phyloP scores from a whole-genome alignment of 2,797 vertebrate species.

The Avahi laniger region DNA sequence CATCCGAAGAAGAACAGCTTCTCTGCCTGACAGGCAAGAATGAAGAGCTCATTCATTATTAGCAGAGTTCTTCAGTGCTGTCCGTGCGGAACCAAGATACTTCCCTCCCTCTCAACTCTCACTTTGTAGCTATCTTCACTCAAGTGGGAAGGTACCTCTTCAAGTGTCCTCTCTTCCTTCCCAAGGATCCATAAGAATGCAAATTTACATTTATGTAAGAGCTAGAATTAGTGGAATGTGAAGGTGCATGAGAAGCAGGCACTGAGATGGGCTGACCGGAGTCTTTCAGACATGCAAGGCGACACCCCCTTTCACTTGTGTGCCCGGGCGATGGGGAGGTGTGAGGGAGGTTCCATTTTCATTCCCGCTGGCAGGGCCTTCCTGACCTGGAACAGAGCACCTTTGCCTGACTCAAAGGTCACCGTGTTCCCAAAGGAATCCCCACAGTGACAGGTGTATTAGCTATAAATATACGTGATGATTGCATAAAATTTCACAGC shows the following conservation, averaged over 20 bases:
- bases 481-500: slow-evolving; percentile 32
- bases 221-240: neutral
- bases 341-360: neutral
- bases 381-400: neutral
- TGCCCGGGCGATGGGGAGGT: neutral
- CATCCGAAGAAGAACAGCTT: neutral
- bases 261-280: neutral
- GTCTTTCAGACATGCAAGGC: neutral
- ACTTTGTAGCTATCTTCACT: neutral
- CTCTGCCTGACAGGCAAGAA: neutral
- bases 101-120: neutral
- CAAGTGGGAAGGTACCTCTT: neutral
- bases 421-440: neutral
- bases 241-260: neutral
- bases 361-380: neutral
- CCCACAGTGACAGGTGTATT: neutral
- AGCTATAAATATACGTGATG: slow-evolving; percentile 19
- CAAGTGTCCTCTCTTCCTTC: neutral
- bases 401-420: slow-evolving; percentile 16
- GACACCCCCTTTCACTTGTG: neutral
- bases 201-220: neutral
- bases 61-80: neutral
- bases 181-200: neutral
- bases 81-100: neutral
- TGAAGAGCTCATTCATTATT: neutral